phyloP scores from a whole-genome alignment of 2,113 vertebrate genomes.

The Vulpes vulpes region DNA sequence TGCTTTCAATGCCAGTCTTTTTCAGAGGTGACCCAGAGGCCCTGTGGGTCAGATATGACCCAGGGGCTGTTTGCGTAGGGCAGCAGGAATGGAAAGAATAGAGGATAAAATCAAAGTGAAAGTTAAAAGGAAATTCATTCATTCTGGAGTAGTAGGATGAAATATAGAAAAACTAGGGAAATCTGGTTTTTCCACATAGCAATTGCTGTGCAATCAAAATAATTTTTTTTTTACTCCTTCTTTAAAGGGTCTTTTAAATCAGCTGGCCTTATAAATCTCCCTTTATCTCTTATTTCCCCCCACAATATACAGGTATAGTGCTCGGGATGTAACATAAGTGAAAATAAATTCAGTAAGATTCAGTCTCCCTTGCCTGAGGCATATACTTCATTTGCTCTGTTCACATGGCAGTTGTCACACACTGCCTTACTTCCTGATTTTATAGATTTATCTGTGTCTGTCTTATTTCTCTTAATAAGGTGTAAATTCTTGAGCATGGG shows the following conservation, averaged over 20 bases:
- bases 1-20: not conserved
- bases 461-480: conserved; percentile 38
- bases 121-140: conserved; percentile 29
- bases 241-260: not conserved
- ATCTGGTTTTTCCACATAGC: not conserved
- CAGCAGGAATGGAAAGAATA: not conserved
- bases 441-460: conserved; percentile 16
- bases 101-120: conserved; percentile 32
- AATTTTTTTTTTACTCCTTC: not conserved
- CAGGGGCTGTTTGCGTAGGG: not conserved
- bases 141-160: not conserved
- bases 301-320: no score
- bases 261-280: not conserved
- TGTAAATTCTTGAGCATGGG: not conserved
- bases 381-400: not conserved
- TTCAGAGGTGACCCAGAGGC: not conserved
- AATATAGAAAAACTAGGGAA: not conserved
- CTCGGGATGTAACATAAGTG: not conserved
- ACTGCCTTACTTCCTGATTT: not conserved
- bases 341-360: conserved; percentile 1
- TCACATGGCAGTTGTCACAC: not conserved
- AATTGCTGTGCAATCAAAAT: not conserved
- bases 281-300: not conserved
- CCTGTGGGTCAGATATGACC: not conserved
- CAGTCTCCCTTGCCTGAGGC: not conserved